Base-by-base conservation (phyloP, 2,113 vertebrate species). In the Alligator mississippiensis region DNA sequence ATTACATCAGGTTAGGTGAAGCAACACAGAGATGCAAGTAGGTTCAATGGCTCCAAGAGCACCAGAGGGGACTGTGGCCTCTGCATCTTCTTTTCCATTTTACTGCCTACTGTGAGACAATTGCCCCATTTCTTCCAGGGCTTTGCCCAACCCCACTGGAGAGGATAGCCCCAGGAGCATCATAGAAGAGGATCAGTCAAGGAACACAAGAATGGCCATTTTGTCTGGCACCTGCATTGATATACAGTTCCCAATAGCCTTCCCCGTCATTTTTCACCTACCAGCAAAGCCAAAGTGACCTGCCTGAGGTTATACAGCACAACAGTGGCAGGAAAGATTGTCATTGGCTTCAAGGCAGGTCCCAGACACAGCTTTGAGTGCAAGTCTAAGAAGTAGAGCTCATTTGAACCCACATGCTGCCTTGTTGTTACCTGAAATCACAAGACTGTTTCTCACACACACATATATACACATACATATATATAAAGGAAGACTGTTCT, bases 251-350 rank as follows among this genome's bases (percentile, higher is more conserved):
- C 11, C 38, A 21, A 19, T 38, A 72, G 19, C 34, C 30, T 14
- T 79, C 64, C 79, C 59, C 54, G 8, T 80, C 54, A 30, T 38
- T 70, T 72, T 72, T 30, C 38, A 72, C 12, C 68, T 21, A 24
- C 19, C 34, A 6, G 19, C 21, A 24, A 34, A 34, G 38, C 63
- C 80, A 75, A 47, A 21, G 47, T 30, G 55, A 83, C 28, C 17
- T 1, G 0, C 8, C 18, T 6, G 62, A 85, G 80, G 25, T 27
- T 0, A 38, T 0, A 3, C 1, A 24, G 22, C 2, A 5, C 22
- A 58, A 34, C 15, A 34, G 30, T 22, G 60, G 22, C n/a, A 13
- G 82, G 38, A 79, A 24, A 25, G 3, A 1, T 14, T 75, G 11
- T 1, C 62, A 84, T 80, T n/a, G 92, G 25, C 12, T 0, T 0